phyloP scores from a whole-genome alignment of 2,797 vertebrate species.

The Crax fasciolata region DNA sequence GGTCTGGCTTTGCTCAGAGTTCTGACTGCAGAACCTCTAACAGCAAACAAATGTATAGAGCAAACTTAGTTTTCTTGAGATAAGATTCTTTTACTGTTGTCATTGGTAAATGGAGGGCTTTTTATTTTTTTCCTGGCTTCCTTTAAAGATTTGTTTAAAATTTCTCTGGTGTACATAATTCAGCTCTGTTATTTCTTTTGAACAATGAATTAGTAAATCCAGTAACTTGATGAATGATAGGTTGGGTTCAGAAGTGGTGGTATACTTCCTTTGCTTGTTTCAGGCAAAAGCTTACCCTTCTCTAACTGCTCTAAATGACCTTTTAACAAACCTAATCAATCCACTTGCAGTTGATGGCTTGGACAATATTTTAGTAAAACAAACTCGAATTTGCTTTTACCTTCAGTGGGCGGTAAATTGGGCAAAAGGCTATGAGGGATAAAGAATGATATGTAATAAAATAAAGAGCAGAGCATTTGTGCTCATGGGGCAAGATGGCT shows the following conservation, averaged over 20 bases:
- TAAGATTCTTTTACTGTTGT: neutral
- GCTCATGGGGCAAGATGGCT: neutral
- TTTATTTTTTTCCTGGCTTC: neutral
- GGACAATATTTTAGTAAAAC: neutral
- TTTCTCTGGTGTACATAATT: neutral
- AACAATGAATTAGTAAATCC: neutral
- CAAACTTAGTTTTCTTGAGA: neutral
- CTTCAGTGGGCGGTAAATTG: neutral
- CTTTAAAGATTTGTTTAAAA: neutral
- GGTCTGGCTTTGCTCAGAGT: neutral
- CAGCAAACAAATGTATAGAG: neutral
- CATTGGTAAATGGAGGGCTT: neutral
- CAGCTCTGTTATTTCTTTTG: neutral
- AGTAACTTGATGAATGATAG: neutral
- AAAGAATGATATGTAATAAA: neutral
- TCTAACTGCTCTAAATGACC: neutral
- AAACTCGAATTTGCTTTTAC: neutral
- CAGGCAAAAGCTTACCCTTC: neutral
- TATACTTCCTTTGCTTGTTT: neutral
- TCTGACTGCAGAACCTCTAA: neutral
- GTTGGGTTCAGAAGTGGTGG: neutral
- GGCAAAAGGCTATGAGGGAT: neutral
- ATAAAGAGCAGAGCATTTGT: neutral
- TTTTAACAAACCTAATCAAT: neutral
- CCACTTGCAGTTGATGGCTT: neutral